Percentiles rank a stretch among this genome's conserved stretches.
These are phyloP conservation scores for Podarcis siculus DNA, from an alignment of 2,797 vertebrate species.

Conservation along the genomic window DNA sequence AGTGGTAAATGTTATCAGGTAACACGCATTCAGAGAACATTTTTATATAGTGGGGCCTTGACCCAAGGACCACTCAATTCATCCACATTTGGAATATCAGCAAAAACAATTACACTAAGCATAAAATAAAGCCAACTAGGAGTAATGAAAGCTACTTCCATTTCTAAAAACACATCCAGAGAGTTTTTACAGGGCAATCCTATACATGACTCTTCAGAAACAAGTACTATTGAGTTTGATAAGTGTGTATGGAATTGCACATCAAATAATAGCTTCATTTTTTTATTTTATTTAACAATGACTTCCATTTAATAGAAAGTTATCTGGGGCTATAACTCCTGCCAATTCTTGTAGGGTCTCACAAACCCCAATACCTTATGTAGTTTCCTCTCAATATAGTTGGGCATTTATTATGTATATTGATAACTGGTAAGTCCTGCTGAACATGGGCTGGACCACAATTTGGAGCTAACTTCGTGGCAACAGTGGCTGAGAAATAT, in stretches of 20 bases:
- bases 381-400: not conserved
- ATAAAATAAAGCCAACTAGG: not conserved
- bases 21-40: not conserved
- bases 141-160: not conserved
- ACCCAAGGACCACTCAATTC: not conserved
- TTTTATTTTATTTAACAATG: not conserved
- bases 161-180: not conserved
- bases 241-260: too few relatives aligned
- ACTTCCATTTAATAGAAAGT: not conserved
- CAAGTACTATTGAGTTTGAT: too few relatives aligned
- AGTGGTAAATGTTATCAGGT: not conserved
- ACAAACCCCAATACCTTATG: not conserved
- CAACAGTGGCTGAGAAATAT: not conserved
- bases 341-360: not conserved
- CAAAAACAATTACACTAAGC: not conserved
- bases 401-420: not conserved
- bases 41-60: not conserved
- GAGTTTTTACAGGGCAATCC: not conserved
- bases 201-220: too few relatives aligned
- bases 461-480: not conserved
- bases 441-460: not conserved
- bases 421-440: not conserved
- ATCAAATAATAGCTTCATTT: too few relatives aligned
- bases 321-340: not conserved
- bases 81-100: not conserved